Percentiles rank a stretch among this genome's conserved stretches.
phyloP scores from a whole-genome alignment of 1,140 invertebrate species.

The Drosophila ambigua region DNA sequence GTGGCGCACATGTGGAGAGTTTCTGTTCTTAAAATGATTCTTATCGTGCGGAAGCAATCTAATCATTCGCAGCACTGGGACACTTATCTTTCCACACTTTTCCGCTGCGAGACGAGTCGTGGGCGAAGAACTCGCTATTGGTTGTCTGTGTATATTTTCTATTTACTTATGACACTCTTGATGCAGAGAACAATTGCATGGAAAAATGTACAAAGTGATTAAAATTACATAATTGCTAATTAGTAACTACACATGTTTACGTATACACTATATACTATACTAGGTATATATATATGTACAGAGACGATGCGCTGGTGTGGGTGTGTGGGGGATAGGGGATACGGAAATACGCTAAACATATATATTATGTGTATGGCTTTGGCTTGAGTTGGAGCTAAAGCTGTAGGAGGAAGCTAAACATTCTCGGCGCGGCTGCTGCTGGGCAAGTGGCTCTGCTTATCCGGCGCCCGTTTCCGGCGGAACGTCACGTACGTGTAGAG shows the following conservation, averaged over 20 bases:
- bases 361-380: conserved; percentile 47
- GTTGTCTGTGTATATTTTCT: conserved; percentile 42
- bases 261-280: conserved; percentile 33
- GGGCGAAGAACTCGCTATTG: conserved; percentile 5
- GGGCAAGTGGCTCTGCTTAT: conserved; percentile 83
- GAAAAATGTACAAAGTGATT: conserved; percentile 50
- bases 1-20: no score
- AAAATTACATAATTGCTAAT: conserved; percentile 56
- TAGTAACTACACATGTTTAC: not conserved
- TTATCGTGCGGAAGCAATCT: no score
- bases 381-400: conserved; percentile 53
- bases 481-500: conserved; percentile 93
- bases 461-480: conserved; percentile 85
- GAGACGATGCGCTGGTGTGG: conserved; percentile 18
- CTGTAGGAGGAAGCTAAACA: conserved; percentile 77
- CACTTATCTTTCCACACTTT: no score
- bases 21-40: no score
- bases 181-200: conserved; percentile 49
- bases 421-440: conserved; percentile 83
- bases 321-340: not conserved
- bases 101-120: not conserved
- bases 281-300: conserved; percentile 48
- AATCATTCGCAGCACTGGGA: no score
- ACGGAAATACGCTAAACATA: conserved; percentile 29
- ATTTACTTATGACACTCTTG: conserved; percentile 44